Percentiles rank a stretch among this genome's conserved stretches.
Evolutionary conservation across 2,888 invertebrate species (phyloP).

Genomic region (Cheilosia vulpina): DNA sequence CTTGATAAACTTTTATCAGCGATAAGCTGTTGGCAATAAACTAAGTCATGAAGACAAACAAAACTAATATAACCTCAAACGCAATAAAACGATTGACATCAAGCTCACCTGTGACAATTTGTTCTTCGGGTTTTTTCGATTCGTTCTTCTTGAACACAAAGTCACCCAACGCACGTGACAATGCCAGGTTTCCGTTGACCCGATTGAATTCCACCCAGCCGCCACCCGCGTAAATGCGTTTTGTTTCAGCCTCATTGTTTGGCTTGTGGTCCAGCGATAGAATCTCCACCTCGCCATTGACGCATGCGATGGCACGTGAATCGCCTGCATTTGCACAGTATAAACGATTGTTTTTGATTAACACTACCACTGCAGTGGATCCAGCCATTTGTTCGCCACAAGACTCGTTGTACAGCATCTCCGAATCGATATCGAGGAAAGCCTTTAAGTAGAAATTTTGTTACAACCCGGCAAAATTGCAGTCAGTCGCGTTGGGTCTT

Average conservation of each 20-base stretch:
- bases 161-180: conserved; percentile 98
- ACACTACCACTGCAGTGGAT: conserved; percentile 94
- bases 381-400: conserved; percentile 97
- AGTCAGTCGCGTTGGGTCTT: conserved; percentile 75
- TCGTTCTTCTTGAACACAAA: conserved; percentile 97
- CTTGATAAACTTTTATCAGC: conserved; percentile 26
- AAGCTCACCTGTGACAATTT: conserved; percentile 95
- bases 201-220: conserved; percentile 99
- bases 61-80: not conserved
- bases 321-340: conserved; percentile 99
- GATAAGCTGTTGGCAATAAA: conserved; percentile 10
- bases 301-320: conserved; percentile 96
- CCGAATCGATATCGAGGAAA: conserved; percentile 95
- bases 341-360: conserved; percentile 92
- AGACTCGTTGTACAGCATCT: conserved; percentile 94
- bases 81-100: not conserved
- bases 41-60: not conserved
- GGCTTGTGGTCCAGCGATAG: conserved; percentile 98
- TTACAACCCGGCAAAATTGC: not conserved
- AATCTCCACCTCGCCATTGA: conserved; percentile 88
- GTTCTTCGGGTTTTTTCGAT: conserved; percentile 93
- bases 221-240: conserved; percentile 96
- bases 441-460: conserved; percentile 85
- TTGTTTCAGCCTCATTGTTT: conserved; percentile 92
- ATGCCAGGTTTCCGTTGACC: conserved; percentile 98